Evolutionary conservation across 2,113 vertebrate species (phyloP).

Genomic region (Callipepla squamata): DNA sequence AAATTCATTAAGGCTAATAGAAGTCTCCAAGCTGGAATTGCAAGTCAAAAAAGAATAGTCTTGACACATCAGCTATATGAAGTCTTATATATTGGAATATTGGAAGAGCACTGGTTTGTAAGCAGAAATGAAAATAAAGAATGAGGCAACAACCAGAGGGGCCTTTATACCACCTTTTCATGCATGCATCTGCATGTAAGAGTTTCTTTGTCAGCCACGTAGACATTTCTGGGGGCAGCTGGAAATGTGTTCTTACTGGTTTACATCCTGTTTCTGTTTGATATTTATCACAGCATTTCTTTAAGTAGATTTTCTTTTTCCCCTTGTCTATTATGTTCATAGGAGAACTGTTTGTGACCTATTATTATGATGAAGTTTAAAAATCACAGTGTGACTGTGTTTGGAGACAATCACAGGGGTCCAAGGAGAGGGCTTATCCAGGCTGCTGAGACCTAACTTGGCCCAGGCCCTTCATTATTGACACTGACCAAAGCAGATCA

Average conservation of each 20-base stretch:
- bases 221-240: neutral
- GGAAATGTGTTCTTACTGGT: neutral
- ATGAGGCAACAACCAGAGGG: neutral
- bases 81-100: neutral
- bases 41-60: neutral
- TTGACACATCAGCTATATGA: neutral
- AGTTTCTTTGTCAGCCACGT: neutral
- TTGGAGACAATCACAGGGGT: neutral
- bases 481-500: neutral
- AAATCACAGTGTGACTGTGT: neutral
- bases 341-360: neutral
- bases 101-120: neutral
- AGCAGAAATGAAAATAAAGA: slow-evolving; percentile 12
- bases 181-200: neutral
- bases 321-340: neutral
- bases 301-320: slow-evolving; percentile 30
- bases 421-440: slow-evolving; percentile 18
- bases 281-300: neutral
- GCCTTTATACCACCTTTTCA: neutral
- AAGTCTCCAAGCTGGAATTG: slow-evolving; percentile 27
- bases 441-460: neutral
- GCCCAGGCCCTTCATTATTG: neutral
- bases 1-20: slow-evolving; percentile 66
- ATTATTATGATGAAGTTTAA: slow-evolving; percentile 37
- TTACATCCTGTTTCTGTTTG: neutral